Evolutionary conservation across 2,797 vertebrate species (phyloP).

Genomic region (Loris lydekkerianus): DNA sequence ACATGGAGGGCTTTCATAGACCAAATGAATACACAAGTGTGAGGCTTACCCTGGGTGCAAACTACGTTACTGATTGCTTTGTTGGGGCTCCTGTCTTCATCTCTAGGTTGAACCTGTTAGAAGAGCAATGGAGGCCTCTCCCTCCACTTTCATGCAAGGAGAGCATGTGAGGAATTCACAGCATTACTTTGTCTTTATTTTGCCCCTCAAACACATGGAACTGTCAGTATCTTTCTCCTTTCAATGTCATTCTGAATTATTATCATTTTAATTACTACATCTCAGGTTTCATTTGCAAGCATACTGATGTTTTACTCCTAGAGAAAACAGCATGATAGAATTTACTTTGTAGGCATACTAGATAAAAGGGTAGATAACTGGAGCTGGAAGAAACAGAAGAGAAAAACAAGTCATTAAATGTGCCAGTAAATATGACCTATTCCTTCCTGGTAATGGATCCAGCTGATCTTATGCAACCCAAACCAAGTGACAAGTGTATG

Average conservation of each 20-base stretch:
- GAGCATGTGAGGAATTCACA: background rate
- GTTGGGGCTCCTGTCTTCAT: background rate
- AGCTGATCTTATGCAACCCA: background rate
- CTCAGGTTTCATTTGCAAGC: background rate
- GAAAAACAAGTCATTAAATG: background rate
- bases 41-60: background rate
- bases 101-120: background rate
- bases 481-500: background rate
- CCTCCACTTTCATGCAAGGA: background rate
- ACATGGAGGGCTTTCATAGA: background rate
- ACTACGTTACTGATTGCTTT: background rate
- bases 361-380: background rate
- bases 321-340: background rate
- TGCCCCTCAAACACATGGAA: background rate
- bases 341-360: background rate
- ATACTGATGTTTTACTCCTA: background rate
- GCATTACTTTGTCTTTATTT: background rate
- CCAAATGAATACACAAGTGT: background rate
- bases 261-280: background rate
- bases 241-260: background rate
- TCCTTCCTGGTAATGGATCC: background rate
- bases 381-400: background rate
- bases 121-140: background rate
- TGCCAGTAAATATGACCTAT: background rate
- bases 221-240: background rate